These are phyloP conservation scores for Larimichthys polyactis DNA, from an alignment of 2,113 vertebrate species.

Conservation along the genomic window DNA sequence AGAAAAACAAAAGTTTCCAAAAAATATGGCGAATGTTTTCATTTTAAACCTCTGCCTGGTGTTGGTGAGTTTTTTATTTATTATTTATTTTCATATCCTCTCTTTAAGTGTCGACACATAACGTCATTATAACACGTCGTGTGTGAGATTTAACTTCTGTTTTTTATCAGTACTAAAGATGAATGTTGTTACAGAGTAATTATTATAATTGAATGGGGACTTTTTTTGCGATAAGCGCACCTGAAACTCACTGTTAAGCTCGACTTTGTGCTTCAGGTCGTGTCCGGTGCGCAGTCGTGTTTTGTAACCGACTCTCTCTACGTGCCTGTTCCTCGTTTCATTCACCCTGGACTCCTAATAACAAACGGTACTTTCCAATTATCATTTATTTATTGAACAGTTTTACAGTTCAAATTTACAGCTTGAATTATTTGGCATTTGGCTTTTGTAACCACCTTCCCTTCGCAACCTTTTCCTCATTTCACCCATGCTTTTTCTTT, in stretches of 20 bases:
- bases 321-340: conserved; percentile 41
- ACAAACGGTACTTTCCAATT: conserved; percentile 46
- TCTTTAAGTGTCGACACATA: background rate
- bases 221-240: background rate
- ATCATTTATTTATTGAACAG: background rate
- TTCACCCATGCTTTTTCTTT: no score
- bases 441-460: background rate
- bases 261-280: conserved; percentile 26
- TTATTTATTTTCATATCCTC: no score
- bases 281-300: conserved; percentile 60
- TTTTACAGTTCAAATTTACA: no score
- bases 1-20: no score
- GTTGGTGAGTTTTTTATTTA: conserved; percentile 62
- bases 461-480: background rate
- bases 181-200: background rate
- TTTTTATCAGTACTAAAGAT: fast-evolving
- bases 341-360: conserved; percentile 52
- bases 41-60: conserved; percentile 33
- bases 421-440: no score
- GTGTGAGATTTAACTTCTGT: background rate
- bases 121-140: no score
- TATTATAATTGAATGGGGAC: background rate
- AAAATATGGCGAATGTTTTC: conserved; percentile 60
- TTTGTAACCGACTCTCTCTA: background rate
- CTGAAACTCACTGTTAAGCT: background rate